Conservation (phyloP, 1,140 invertebrate genomes). For the Phymastichus coffea region DNA sequence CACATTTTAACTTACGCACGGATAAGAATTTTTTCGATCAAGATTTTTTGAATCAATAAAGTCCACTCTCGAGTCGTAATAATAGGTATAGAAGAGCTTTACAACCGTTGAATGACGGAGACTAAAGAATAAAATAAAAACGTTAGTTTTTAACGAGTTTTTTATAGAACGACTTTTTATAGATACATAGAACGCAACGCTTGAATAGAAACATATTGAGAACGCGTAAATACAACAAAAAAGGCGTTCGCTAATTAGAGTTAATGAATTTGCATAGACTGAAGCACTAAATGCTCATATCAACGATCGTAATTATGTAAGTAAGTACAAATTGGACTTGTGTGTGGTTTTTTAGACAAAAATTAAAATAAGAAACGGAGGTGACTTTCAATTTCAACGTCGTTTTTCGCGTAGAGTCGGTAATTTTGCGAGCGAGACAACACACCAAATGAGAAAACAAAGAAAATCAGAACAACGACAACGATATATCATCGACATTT, state of each 20-base stretch:
- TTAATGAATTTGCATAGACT: conserved; percentile 14
- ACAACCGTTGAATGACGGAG: too few species aligned
- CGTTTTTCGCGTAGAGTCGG: too few species aligned
- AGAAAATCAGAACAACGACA: conserved; percentile 10
- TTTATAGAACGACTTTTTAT: neutral
- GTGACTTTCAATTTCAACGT: too few species aligned
- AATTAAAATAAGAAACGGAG: neutral
- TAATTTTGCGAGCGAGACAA: too few species aligned
- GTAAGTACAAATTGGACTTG: conserved; percentile 16
- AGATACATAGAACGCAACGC: neutral
- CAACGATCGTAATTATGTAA: conserved; percentile 12
- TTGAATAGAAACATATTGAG: conserved; percentile 18
- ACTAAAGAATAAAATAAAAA: neutral
- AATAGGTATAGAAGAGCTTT: too few species aligned
- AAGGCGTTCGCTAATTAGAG: too few species aligned
- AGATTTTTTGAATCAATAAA: too few species aligned
- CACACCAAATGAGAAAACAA: too few species aligned
- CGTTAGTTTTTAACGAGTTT: conserved; percentile 1
- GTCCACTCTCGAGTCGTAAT: too few species aligned
- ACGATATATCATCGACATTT: neutral
- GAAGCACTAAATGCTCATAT: conserved; percentile 26
- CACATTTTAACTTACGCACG: too few species aligned
- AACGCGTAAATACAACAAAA: neutral
- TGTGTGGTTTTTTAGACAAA: conserved; percentile 2
- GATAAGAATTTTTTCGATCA: too few species aligned